Percentiles rank a stretch among this genome's conserved stretches.
Conservation (phyloP, 2,888 invertebrate genomes). For the Xestia xanthographa region DNA sequence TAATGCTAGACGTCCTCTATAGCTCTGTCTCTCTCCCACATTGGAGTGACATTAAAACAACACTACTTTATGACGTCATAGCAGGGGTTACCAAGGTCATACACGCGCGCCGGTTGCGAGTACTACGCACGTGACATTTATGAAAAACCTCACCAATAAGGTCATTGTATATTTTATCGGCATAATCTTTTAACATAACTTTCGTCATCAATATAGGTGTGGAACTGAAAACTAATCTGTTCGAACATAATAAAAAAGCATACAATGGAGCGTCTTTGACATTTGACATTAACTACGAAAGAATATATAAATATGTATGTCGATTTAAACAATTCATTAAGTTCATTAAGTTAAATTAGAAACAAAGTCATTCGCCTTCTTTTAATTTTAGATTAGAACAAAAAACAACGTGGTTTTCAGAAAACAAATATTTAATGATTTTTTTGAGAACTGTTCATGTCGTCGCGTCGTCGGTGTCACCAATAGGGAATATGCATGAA, state of each 20-base stretch:
- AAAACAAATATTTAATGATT: too few relatives aligned
- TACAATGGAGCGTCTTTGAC: conserved; percentile 28
- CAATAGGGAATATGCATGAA: too few relatives aligned
- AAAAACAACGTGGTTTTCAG: too few relatives aligned
- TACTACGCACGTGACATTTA: not conserved
- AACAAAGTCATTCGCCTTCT: not conserved
- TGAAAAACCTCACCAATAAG: not conserved
- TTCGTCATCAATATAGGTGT: not conserved
- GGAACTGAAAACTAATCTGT: not conserved
- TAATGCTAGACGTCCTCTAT: too few relatives aligned
- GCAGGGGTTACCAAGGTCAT: too few relatives aligned
- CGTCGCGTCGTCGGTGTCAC: too few relatives aligned
- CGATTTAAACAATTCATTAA: not conserved
- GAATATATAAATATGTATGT: conserved; percentile 18
- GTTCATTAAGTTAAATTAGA: not conserved
- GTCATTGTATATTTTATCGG: not conserved
- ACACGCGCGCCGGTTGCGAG: too few relatives aligned
- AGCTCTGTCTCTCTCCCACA: too few relatives aligned
- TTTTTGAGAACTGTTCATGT: too few relatives aligned
- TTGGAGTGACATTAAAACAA: too few relatives aligned
- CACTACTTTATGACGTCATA: too few relatives aligned
- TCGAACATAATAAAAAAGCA: not conserved
- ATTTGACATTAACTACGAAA: conserved; percentile 17
- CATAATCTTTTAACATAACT: not conserved
- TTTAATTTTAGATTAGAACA: not conserved